Evolutionary conservation across 2,797 vertebrate species (phyloP).

Genomic region (Mareca penelope): DNA sequence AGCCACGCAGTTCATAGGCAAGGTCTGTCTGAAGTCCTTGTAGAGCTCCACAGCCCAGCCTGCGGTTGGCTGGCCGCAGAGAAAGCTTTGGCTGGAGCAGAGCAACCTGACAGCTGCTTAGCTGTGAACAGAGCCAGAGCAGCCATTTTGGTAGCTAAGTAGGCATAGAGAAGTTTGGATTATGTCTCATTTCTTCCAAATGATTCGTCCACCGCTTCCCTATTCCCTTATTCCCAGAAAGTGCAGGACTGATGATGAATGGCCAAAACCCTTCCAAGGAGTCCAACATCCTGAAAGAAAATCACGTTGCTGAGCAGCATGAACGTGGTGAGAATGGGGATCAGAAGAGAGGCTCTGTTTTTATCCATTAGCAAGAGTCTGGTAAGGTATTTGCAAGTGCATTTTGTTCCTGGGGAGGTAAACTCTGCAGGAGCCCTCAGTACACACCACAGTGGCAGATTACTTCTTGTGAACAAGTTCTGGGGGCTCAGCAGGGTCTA

Average conservation of each 20-base stretch:
- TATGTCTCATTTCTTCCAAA: slow-evolving; percentile 19
- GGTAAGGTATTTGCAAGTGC: neutral
- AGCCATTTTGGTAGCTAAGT: neutral
- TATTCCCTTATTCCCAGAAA: neutral
- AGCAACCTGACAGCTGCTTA: slow-evolving; percentile 3
- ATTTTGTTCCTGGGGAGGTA: neutral
- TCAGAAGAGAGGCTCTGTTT: neutral
- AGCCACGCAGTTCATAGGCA: neutral
- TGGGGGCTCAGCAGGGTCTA: neutral
- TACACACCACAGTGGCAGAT: neutral
- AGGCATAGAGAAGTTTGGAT: neutral
- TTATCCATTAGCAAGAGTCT: neutral
- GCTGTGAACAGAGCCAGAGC: neutral
- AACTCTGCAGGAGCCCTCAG: neutral
- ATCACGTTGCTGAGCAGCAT: neutral
- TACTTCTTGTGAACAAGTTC: neutral
- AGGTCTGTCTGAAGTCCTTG: neutral
- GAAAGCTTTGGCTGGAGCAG: neutral
- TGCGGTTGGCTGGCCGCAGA: neutral
- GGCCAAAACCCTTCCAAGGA: neutral
- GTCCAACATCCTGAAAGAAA: neutral
- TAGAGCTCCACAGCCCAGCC: neutral
- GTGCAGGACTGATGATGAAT: neutral
- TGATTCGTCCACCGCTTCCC: neutral
- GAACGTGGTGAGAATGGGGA: neutral